Base-by-base conservation (phyloP, 2,888 invertebrate species). In the Polymixis flavicincta region DNA sequence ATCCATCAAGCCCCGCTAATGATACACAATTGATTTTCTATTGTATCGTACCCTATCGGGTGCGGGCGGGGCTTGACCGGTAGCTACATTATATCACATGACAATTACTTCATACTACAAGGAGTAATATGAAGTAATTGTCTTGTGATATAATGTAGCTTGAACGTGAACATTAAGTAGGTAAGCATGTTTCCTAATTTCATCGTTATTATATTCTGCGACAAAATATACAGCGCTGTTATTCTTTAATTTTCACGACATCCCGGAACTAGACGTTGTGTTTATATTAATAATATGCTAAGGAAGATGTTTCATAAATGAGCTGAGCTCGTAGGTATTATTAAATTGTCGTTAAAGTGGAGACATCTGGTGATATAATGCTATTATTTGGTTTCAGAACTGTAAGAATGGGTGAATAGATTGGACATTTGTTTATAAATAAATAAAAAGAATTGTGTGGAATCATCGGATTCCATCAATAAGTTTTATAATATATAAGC, bases 171-270 rank as follows among this genome's bases (percentile, higher is more conserved):
- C 42, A 37, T 76, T 77, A 59, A 55, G 19, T 55, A n/a, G 32
- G 19, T 55, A n/a, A 45, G 14, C 60, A 17, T 45, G 67, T 84
- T 71, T 71, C n/a, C 64, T 50, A 42, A 66, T 61, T 80, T 68
- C 73, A 45, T 66, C 61, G 48, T 66, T 84, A 69, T 80, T 59
- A 73, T 78, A 63, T 79, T 80, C 17, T 13, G n/a, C 32, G 65
- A 28, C 37, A 81, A 69, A 69, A 61, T 73, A 84, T 80, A 73
- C 84, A 80, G 48, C 19, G 11, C 0, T 85, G 70, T 82, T 82
- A 65, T 84, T 82, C 52, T 82, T 84, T 80, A 74, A 84, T 82
- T 68, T 78, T 22, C 37, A 22, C 52, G 81, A 71, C 80, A 59
- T 63, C 61, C 32, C n/a, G 32, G 74, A 70, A 57, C 71, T 64